A percentile compares a stretch with the other conserved stretches of the same genome.
Evolutionary conservation across 2,797 vertebrate genomes (phyloP).

Genomic region (Anguilla obscura): DNA sequence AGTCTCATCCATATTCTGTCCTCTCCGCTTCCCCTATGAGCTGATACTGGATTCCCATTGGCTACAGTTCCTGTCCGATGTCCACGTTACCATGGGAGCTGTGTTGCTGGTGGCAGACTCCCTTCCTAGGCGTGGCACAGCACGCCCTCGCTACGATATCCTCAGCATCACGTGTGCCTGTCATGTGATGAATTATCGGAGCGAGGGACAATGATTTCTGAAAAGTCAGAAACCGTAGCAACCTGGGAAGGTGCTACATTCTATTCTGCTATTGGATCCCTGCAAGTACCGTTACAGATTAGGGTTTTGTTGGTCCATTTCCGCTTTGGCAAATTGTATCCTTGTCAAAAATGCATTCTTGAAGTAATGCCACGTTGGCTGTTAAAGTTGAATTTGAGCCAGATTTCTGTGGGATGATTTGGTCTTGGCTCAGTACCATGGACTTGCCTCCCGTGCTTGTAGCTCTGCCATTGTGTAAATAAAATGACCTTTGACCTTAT

Average conservation of each 20-base stretch:
- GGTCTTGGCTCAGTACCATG: neutral
- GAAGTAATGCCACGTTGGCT: neutral
- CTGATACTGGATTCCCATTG: neutral
- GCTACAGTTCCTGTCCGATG: neutral
- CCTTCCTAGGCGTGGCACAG: slow-evolving; percentile 54
- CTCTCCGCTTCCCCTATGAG: neutral
- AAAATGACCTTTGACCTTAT: too few species aligned
- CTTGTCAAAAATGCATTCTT: neutral
- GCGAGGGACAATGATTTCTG: slow-evolving; percentile 4
- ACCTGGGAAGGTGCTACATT: too few species aligned
- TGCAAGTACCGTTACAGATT: neutral
- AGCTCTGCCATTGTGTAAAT: too few species aligned
- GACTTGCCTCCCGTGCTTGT: too few species aligned
- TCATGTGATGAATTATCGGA: slow-evolving; percentile 8
- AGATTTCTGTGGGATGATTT: neutral
- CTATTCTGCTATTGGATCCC: neutral
- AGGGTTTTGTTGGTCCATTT: neutral
- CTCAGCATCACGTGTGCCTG: slow-evolving; percentile 28
- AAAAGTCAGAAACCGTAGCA: neutral
- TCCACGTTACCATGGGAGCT: slow-evolving; percentile 55
- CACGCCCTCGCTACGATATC: slow-evolving; percentile 23
- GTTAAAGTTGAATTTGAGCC: neutral
- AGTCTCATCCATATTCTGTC: neutral
- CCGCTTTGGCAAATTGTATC: neutral
- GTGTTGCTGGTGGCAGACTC: slow-evolving; percentile 39